Percentiles rank a stretch among this genome's conserved stretches.
phyloP scores from a whole-genome alignment of 1,140 invertebrate genomes.

The Drosophila subpulchrella region DNA sequence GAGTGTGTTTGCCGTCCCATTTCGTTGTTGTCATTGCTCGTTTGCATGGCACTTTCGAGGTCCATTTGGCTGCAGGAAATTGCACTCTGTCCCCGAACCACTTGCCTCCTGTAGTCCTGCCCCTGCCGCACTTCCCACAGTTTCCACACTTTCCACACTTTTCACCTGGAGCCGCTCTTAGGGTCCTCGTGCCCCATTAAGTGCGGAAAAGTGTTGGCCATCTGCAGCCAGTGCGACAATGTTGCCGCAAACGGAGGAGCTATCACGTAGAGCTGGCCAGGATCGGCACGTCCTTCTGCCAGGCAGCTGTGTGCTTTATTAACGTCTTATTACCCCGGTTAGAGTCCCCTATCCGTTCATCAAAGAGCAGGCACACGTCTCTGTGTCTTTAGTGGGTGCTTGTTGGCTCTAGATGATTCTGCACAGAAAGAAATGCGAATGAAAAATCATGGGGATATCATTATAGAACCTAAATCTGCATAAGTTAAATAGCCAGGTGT shows the following conservation, averaged over 20 bases:
- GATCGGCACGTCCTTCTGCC: slow-evolving; percentile 17
- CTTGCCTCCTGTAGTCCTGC: slow-evolving; percentile 1
- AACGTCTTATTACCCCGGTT: slow-evolving; percentile 59
- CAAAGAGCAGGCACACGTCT: slow-evolving; percentile 20
- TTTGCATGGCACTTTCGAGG: slow-evolving; percentile 83
- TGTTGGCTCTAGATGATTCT: not conserved
- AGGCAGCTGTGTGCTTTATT: slow-evolving; percentile 51
- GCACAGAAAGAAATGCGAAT: not conserved
- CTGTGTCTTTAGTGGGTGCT: slow-evolving; percentile 8
- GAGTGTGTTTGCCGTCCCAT: slow-evolving; percentile 12
- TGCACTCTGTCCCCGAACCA: slow-evolving; percentile 55
- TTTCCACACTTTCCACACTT: not conserved
- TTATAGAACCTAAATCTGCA: too few species aligned
- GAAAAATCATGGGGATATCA: too few species aligned
- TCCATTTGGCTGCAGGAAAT: slow-evolving; percentile 75
- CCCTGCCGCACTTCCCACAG: slow-evolving; percentile 5
- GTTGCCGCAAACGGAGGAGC: slow-evolving; percentile 37
- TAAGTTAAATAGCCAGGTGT: too few species aligned
- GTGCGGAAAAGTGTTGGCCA: slow-evolving; percentile 70
- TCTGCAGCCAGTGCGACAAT: slow-evolving; percentile 50
- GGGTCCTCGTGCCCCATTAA: slow-evolving; percentile 45
- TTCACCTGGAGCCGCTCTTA: slow-evolving; percentile 45
- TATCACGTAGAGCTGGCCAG: slow-evolving; percentile 35
- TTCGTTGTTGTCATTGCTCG: slow-evolving; percentile 22
- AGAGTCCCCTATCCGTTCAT: slow-evolving; percentile 14